These are phyloP conservation scores for Monomorium pharaonis DNA, from an alignment of 1,140 invertebrate species.

Conservation along the genomic window DNA sequence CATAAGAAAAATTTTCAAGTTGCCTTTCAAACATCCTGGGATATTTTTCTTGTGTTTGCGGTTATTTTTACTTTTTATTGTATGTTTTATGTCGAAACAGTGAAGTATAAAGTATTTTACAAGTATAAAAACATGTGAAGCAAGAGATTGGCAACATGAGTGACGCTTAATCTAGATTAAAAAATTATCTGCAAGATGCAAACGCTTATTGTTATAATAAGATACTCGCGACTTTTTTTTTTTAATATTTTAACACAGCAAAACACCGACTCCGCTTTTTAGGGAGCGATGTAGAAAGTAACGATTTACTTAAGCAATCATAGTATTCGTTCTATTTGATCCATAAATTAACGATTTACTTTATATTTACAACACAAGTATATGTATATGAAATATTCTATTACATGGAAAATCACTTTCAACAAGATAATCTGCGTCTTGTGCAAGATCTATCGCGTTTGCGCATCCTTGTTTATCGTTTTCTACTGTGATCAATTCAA, in stretches of 20 bases:
- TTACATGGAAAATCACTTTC: conserved; percentile 11
- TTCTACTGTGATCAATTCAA: conserved; percentile 57
- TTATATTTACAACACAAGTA: no score
- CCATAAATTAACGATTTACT: conserved; percentile 7
- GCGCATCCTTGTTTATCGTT: conserved; percentile 46
- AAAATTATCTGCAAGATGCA: conserved; percentile 1
- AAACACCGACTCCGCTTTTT: not conserved
- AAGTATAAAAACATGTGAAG: conserved; percentile 42
- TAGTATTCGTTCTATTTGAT: conserved; percentile 21
- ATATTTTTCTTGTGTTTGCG: conserved; percentile 50
- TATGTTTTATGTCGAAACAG: conserved; percentile 3
- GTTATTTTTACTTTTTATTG: conserved; percentile 54
- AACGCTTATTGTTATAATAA: conserved; percentile 2
- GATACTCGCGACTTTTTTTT: not conserved
- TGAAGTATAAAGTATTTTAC: conserved; percentile 8
- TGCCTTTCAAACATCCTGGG: conserved; percentile 60
- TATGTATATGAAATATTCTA: no score
- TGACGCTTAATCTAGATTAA: conserved; percentile 33
- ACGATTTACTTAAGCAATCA: not conserved
- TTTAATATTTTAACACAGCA: not conserved
- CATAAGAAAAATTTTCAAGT: conserved; percentile 28
- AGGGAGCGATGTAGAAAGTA: not conserved
- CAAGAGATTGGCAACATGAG: conserved; percentile 37
- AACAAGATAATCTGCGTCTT: conserved; percentile 21
- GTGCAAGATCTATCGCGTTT: conserved; percentile 48